Evolutionary conservation across 2,888 invertebrate species (phyloP), one percentile per base, ranked within the genome.

Genomic region (Xylota segnis): DNA sequence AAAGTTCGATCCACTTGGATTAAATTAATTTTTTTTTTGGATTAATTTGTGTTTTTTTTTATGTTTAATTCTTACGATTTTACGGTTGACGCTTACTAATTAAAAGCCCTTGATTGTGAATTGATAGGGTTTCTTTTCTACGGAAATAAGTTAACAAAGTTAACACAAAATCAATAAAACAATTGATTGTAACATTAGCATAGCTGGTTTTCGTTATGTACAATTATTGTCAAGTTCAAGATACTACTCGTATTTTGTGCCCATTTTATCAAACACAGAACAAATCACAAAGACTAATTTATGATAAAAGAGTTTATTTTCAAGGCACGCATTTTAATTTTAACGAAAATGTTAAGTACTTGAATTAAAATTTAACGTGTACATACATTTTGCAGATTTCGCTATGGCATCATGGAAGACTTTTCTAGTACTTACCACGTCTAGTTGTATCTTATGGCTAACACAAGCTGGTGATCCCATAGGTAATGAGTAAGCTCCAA

Each of bases 381-480:
- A 4, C 10, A 6, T 27, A 32, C 10, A 61, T 56, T 61, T 47
- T 83, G 50, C 76, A 88, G 88, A 83, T 82, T 70, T 52, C 59
- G 65, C 34, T 72, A 83, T 88, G 88, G 58, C 56, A 37, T 65
- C 63, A 27, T 32, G 74, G 37, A 59, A 78, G 56, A 54, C 70
- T 43, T 72, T 86, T 37, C 50, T 83, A 9, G 40, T 72, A 37
- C 59, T 88, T 18, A 58, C 70, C 61, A 63, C 65, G 27, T 50
- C 71, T 29, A 68, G 75, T 58, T 79, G 50, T 63, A 70, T 81
- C 16, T 52, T 70, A 12, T 37, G 47, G 50, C 68, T 71, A 47
- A 47, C 54, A 12, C 72, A 63, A 68, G 59, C 75, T 45, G 68
- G 83, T 71, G 87, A 88, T 59, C 87, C 88, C 56, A 88, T 88